Base-by-base conservation (phyloP, 2,797 vertebrate species). In the Sebastes matsubarae region DNA sequence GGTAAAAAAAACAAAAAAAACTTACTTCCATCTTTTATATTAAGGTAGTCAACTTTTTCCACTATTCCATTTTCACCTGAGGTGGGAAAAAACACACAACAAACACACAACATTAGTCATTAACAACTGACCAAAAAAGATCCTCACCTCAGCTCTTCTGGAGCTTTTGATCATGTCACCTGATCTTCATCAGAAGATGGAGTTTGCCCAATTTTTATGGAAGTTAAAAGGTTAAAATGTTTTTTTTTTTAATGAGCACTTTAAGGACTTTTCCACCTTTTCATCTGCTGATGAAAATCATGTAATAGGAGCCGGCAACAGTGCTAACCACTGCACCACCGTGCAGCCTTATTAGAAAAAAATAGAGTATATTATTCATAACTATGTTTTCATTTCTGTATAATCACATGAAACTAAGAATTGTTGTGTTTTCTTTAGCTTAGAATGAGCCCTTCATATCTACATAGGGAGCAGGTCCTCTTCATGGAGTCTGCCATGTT, bases 1-100 rank as follows among this genome's bases (percentile, higher is more conserved):
- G 57, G 74, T 46, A 11, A 4, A 11, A 52, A 4, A 11, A 52
- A 66, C 7, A 52, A 60, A 58, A 13, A 38, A 8, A 3, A n/a
- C 96, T 89, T 95, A 99, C 97, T 90, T 94, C 94, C 95, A 0
- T 74, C 65, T 72, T 92, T 91, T 94, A 96, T 96, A 88, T 97
- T 94, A 0, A 97, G 96, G 10, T 0, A 8, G 3, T 1, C 50
- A 0, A 8, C 76, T 27, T 65, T 92, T 84, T 96, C 80, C 69
- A 97, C 72, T 4, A 29, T 13, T 55, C 96, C 97, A 0, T 42
- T 96, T 88, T 88, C 74, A 80, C 87, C 96, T 96, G 30, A 71
- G 50, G 72, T 60, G 24, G 42, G 55, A 82, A 57, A 57, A 80
- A 27, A 50, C 36, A 57, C 6, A 32, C 11, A 25, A 58, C 55